Evolutionary conservation across 2,113 vertebrate species (phyloP).

Genomic region (Drymodes brunneopygia): DNA sequence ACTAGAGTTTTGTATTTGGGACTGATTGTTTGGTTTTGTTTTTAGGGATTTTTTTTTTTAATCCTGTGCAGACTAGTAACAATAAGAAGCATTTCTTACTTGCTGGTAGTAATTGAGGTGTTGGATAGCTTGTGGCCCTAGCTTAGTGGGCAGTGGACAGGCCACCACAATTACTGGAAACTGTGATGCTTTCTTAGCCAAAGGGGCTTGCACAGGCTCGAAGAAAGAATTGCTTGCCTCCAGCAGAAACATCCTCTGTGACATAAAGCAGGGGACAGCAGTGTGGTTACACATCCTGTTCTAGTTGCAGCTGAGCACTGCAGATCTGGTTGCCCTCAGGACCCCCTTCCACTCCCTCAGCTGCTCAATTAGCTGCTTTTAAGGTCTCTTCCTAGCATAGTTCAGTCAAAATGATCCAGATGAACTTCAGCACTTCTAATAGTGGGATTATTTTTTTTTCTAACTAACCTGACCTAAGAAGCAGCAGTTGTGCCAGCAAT

Average conservation of each 20-base stretch:
- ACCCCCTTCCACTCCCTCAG: background rate
- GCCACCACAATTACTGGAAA: background rate
- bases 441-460: background rate
- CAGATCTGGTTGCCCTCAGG: background rate
- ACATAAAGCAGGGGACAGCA: background rate
- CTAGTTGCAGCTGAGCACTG: background rate
- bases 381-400: background rate
- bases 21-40: background rate
- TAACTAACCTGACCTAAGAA: background rate
- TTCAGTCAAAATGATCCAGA: background rate
- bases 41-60: background rate
- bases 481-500: background rate
- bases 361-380: background rate
- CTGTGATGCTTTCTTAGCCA: background rate
- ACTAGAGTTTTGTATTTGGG: background rate
- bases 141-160: background rate
- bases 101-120: background rate
- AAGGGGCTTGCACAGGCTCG: background rate
- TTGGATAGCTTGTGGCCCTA: background rate
- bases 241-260: background rate
- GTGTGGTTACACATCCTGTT: slow-evolving; percentile 24
- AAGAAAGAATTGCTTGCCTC: background rate
- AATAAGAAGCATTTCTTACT: background rate
- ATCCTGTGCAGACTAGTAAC: background rate
- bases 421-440: background rate